Conservation (phyloP, 2,888 invertebrate genomes). For the Dilophus febrilis region DNA sequence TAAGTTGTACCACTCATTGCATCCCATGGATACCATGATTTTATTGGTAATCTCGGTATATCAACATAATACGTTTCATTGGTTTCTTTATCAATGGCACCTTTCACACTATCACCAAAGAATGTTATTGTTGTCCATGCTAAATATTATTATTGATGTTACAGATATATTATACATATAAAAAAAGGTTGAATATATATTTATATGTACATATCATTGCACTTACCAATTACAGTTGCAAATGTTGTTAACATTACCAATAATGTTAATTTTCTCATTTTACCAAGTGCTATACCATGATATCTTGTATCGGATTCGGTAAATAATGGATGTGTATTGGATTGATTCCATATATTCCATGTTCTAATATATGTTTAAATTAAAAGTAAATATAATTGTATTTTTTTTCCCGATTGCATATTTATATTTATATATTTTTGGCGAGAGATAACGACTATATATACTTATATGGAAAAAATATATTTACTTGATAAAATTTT, state of each 20-base stretch:
- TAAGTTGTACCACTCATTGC: constrained; percentile 52
- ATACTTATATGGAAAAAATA: no score
- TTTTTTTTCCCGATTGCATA: no score
- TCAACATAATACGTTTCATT: constrained; percentile 50
- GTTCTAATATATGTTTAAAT: constrained; percentile 34
- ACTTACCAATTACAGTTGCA: constrained; percentile 41
- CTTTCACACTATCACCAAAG: constrained; percentile 57
- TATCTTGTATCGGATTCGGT: constrained; percentile 66
- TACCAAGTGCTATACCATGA: constrained; percentile 53
- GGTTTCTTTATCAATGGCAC: constrained; percentile 48
- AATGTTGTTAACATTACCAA: constrained; percentile 45
- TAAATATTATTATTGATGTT: constrained; percentile 14
- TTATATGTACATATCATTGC: no score
- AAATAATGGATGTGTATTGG: constrained; percentile 68
- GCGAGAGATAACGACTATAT: neutral
- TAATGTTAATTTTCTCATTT: constrained; percentile 56
- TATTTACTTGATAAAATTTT: constrained; percentile 51
- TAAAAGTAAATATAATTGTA: neutral
- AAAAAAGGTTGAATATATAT: no score
- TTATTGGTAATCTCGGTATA: constrained; percentile 55
- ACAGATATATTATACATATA: no score
- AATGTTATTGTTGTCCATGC: constrained; percentile 69
- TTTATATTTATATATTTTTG: no score
- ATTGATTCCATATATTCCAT: constrained; percentile 67
- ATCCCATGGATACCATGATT: constrained; percentile 66